phyloP scores from a whole-genome alignment of 2,113 vertebrate species.

The Antechinus stuartii region DNA sequence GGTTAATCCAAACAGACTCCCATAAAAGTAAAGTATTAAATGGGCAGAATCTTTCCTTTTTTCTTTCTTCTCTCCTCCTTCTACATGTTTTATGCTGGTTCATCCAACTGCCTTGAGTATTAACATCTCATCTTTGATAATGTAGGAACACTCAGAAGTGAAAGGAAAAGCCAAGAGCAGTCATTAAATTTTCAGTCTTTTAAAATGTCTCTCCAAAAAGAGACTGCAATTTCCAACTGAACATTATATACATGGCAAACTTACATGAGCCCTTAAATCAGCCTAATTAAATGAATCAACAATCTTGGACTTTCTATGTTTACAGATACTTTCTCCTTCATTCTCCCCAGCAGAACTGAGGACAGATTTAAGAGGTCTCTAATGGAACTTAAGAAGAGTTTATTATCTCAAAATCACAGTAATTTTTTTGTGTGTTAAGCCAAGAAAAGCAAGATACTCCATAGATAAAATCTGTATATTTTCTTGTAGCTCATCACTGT shows the following conservation, averaged over 20 bases:
- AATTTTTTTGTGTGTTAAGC: constrained; percentile 14
- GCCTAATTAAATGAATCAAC: not conserved
- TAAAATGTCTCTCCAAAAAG: not conserved
- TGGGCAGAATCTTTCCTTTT: not conserved
- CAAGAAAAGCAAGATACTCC: constrained; percentile 40
- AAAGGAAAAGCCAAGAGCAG: not conserved
- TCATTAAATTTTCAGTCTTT: not conserved
- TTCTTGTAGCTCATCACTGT: constrained; percentile 16
- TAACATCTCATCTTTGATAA: not conserved
- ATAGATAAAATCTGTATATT: constrained; percentile 15
- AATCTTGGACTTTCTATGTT: not conserved
- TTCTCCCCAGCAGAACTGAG: constrained; percentile 22
- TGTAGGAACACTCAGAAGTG: constrained; percentile 3
- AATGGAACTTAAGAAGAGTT: constrained; percentile 8
- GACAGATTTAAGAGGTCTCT: constrained; percentile 19
- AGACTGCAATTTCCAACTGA: not conserved
- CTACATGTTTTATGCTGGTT: not conserved
- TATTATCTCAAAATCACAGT: constrained; percentile 23
- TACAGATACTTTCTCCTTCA: constrained; percentile 16
- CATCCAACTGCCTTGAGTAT: not conserved
- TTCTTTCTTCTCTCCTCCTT: not conserved
- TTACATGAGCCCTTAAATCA: not conserved
- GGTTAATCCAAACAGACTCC: not conserved
- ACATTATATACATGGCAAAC: not conserved
- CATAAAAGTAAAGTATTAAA: not conserved